Evolutionary conservation across 2,113 vertebrate species (phyloP), one percentile per base, ranked within the genome.

Genomic region (Catharus minimus): DNA sequence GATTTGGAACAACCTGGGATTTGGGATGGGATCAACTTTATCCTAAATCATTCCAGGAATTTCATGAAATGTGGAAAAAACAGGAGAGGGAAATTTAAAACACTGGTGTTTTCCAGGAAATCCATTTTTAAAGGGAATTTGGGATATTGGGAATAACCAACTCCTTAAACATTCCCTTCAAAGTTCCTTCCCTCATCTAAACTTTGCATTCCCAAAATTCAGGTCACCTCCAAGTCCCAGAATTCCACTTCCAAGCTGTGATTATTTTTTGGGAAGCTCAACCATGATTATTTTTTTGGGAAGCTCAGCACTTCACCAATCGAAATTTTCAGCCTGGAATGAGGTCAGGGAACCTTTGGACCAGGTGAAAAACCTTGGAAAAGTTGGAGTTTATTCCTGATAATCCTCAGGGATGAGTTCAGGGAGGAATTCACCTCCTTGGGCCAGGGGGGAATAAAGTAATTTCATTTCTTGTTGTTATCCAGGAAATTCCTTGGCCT

Each of bases 391-490:
- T 82, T 55, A 30, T 82, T 80, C n/a, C 82, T 16, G 32, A 66
- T 92, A 89, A 93, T 69, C 82, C 27, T 43, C 43, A 58, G 88
- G 61, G 44, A 30, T 28, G 73, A 88, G 73, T 30, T 90, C 77
- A 93, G 24, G 55, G 28, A 32, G 23, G 23, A 56, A 49, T n/a
- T 49, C 28, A 66, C 62, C 3, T 66, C 26, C 8, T 52, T 10
- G 46, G 39, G 66, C 24, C 69, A 44, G 55, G 9, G 2, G 2
- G 71, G 58, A 22, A 28, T 38, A 10, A 73, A 56, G 76, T 27
- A 33, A 88, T 89, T 90, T 72, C 17, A 84, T 86, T 93, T 93
- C 52, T 96, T 77, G 78, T 81, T 57, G 20, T 67, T 53, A 74
- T 67, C 61, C 41, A 11, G 66, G 17, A 84, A 39, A 74, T 88